A percentile compares a stretch with the other conserved stretches of the same genome.
Evolutionary conservation across 2,113 vertebrate genomes (phyloP).

Genomic region (pig (Sus scrofa)): DNA sequence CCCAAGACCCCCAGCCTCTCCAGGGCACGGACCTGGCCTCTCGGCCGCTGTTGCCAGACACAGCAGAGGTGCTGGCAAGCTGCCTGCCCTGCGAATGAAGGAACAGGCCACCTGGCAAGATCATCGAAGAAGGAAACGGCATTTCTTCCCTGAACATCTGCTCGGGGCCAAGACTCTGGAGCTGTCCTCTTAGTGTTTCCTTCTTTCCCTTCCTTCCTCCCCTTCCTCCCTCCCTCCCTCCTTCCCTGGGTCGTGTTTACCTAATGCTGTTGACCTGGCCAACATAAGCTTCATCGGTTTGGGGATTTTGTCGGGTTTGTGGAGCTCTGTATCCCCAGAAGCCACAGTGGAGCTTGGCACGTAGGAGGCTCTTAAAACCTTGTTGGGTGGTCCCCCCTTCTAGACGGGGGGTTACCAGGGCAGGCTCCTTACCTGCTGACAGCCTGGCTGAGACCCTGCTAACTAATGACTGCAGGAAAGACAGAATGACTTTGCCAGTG

Average conservation of each 20-base stretch:
- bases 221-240: no score
- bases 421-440: accelerated
- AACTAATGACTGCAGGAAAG: not conserved
- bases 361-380: not conserved
- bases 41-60: not conserved
- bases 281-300: not conserved
- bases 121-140: not conserved
- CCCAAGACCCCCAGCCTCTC: not conserved
- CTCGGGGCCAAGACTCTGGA: not conserved
- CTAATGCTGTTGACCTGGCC: not conserved
- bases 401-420: not conserved
- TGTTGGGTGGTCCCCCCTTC: not conserved
- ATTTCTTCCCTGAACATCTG: not conserved
- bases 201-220: not conserved
- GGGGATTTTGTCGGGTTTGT: not conserved
- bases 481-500: not conserved
- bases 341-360: not conserved
- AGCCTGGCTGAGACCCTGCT: accelerated
- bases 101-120: not conserved
- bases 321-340: not conserved
- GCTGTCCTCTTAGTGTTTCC: not conserved
- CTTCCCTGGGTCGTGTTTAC: not conserved
- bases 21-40: not conserved
- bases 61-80: not conserved
- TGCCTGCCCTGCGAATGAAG: not conserved